Conservation (phyloP, 2,797 vertebrate species). For the Poeciliopsis turneri region DNA sequence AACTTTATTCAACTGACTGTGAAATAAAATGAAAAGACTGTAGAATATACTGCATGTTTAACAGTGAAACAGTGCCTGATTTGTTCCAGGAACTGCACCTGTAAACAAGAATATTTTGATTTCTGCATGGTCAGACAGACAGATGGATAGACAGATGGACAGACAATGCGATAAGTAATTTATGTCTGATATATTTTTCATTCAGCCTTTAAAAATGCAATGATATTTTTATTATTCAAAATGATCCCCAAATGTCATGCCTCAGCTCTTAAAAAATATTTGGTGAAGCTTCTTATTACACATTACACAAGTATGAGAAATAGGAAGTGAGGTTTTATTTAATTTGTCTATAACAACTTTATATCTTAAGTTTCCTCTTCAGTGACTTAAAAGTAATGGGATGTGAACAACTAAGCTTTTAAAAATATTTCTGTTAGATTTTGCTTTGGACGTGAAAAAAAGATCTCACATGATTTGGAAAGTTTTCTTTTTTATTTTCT, state of each 20-base stretch:
- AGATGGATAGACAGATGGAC: neutral
- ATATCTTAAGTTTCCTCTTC: slow-evolving; percentile 14
- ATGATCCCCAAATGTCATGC: neutral
- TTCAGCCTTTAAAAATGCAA: neutral
- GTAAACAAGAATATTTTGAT: neutral
- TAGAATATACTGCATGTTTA: neutral
- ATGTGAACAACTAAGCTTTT: slow-evolving; percentile 18
- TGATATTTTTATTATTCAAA: neutral
- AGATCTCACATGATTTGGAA: slow-evolving; percentile 4
- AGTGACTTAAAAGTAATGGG: slow-evolving; percentile 31
- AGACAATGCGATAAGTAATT: neutral
- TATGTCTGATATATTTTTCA: neutral
- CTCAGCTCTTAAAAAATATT: neutral
- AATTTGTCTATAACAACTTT: slow-evolving; percentile 30
- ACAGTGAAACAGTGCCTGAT: neutral
- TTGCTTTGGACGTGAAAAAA: neutral
- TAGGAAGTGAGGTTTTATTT: slow-evolving; percentile 30
- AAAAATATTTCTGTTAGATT: slow-evolving; percentile 24
- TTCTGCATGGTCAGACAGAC: neutral
- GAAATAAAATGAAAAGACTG: neutral
- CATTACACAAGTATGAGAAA: slow-evolving; percentile 8
- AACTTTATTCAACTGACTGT: neutral
- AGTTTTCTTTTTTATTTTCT: neutral
- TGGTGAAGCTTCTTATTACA: slow-evolving; percentile 3
- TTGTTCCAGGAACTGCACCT: neutral